Percentiles rank a stretch among this genome's conserved stretches.
Evolutionary conservation across 2,888 invertebrate species (phyloP).

Genomic region (Erebia epiphron): DNA sequence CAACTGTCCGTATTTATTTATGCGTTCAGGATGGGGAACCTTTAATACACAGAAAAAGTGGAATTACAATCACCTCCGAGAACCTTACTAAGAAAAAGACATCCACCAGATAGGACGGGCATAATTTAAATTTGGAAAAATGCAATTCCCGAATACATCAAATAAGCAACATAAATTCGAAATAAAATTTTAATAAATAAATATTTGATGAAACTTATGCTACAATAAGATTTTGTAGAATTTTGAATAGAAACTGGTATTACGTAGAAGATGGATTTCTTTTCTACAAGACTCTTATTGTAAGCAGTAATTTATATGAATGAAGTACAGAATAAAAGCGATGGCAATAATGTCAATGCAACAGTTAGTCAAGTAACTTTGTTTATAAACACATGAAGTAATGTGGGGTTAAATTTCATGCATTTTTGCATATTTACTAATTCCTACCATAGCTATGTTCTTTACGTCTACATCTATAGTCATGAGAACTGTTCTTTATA

Average conservation of each 20-base stretch:
- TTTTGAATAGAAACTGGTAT: not conserved
- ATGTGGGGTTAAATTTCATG: constrained; percentile 70
- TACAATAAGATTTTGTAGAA: constrained; percentile 43
- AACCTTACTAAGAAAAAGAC: constrained; percentile 50
- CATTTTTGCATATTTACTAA: constrained; percentile 70
- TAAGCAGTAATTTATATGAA: constrained; percentile 46
- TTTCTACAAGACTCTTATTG: constrained; percentile 57
- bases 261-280: not conserved
- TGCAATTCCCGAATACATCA: constrained; percentile 43
- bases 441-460: constrained; percentile 61
- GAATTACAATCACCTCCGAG: constrained; percentile 60
- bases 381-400: constrained; percentile 83
- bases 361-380: constrained; percentile 80
- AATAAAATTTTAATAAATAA: constrained; percentile 29
- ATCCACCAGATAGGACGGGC: constrained; percentile 66
- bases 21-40: constrained; percentile 85
- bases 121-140: constrained; percentile 50
- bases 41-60: constrained; percentile 84
- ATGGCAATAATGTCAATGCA: constrained; percentile 63
- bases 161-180: constrained; percentile 34
- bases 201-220: constrained; percentile 24
- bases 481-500: constrained; percentile 80
- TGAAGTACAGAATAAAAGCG: constrained; percentile 50
- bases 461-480: constrained; percentile 72
- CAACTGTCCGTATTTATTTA: constrained; percentile 85